phyloP scores from a whole-genome alignment of 2,797 vertebrate genomes.

The Tokudaia tokunoshimensis region DNA sequence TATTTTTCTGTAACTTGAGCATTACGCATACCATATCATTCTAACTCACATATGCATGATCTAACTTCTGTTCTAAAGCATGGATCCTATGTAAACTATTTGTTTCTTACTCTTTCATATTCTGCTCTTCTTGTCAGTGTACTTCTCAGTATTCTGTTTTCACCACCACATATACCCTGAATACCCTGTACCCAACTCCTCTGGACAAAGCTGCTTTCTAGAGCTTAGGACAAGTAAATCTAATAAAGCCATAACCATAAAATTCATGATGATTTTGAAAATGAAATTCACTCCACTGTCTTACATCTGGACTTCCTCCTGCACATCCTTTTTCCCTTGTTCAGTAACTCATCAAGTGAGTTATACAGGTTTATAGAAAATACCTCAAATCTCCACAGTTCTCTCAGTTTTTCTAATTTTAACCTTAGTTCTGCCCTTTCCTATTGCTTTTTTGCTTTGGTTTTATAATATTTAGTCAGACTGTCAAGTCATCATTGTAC shows the following conservation, averaged over 20 bases:
- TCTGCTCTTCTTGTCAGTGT: background rate
- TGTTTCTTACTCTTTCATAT: background rate
- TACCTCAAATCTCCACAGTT: constrained; percentile 16
- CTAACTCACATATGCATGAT: constrained; percentile 34
- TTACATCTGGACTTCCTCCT: constrained; percentile 40
- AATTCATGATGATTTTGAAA: constrained; percentile 37
- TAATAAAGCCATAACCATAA: constrained; percentile 14
- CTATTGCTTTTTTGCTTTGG: constrained; percentile 41
- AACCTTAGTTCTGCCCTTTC: background rate
- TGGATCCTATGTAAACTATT: constrained; percentile 8
- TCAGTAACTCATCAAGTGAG: constrained; percentile 1
- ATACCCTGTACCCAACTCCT: background rate
- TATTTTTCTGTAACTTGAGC: background rate
- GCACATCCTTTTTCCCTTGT: constrained; percentile 21
- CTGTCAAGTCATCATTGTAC: background rate
- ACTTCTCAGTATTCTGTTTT: constrained; percentile 41
- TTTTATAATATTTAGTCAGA: constrained; percentile 40
- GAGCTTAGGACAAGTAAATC: background rate
- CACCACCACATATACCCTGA: background rate
- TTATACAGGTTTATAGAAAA: background rate
- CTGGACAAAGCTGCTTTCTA: background rate
- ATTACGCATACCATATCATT: background rate
- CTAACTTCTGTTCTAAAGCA: background rate
- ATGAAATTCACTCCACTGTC: constrained; percentile 23
- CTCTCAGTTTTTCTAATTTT: background rate